Conservation (phyloP, 2,888 invertebrate species). For the Eudemis profundana region DNA sequence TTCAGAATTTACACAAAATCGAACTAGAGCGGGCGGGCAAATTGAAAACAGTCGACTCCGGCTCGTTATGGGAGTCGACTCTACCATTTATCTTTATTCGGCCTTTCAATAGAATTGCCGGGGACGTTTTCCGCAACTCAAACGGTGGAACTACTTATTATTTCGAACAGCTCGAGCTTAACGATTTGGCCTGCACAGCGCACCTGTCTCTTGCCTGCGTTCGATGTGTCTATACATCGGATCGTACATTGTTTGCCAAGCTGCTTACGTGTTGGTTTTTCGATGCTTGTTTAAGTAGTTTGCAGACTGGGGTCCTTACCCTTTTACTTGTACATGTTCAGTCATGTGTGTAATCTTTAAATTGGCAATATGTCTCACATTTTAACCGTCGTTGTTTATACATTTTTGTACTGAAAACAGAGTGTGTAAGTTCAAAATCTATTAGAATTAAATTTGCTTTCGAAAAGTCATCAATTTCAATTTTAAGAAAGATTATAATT, state of each 20-base stretch:
- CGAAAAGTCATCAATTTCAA: background rate
- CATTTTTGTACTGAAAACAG: too few species aligned
- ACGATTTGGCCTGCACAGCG: conserved; percentile 74
- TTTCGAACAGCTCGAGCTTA: conserved; percentile 78
- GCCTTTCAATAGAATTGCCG: conserved; percentile 80
- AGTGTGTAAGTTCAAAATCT: too few species aligned
- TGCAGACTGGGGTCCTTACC: background rate
- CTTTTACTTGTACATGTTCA: background rate
- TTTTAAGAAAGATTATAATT: background rate
- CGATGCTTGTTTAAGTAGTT: conserved; percentile 10
- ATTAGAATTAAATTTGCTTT: too few species aligned
- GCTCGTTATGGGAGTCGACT: conserved; percentile 79
- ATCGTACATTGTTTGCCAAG: conserved; percentile 35
- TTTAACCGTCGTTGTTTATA: too few species aligned
- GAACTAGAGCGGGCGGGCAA: conserved; percentile 69
- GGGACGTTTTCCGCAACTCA: conserved; percentile 80
- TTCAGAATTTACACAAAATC: conserved; percentile 74
- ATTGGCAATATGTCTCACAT: too few species aligned
- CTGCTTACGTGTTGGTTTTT: conserved; percentile 19
- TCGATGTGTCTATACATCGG: conserved; percentile 30
- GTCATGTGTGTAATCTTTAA: background rate
- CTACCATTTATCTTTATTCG: conserved; percentile 83
- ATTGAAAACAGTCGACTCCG: conserved; percentile 82
- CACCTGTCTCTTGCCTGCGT: conserved; percentile 63
- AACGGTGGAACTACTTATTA: conserved; percentile 82